Evolutionary conservation across 2,797 vertebrate genomes (phyloP), one percentile per base, ranked within the genome.

Genomic region (Poeciliopsis turneri): DNA sequence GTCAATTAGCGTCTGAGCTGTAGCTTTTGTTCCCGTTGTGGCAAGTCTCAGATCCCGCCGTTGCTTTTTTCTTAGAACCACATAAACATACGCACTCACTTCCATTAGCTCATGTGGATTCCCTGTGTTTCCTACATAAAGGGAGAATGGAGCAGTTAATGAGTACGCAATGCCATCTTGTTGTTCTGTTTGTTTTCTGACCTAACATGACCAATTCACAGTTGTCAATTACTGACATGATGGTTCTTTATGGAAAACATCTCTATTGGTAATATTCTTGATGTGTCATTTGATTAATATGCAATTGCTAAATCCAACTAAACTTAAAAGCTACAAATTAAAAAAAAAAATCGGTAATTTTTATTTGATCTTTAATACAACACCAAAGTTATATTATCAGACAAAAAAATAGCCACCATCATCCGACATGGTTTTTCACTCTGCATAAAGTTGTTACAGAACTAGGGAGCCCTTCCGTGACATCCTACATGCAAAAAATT

Each of bases 1-100:
- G 84, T 82, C 85, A 88, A 92, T 90, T 86, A 87, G 84, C 12
- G 28, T 72, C 55, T 68, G 80, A 81, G 79, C 69, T 82, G n/a
- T 61, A 57, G 70, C 30, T 78, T 83, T 66, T 74, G 61, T 78
- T 78, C 66, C 89, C 82, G 20, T 25, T 78, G 83, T 89, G 82
- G 80, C 76, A 25, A 74, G 61, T 76, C 82, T 91, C 87, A 87
- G 85, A 90, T 89, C 82, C 70, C 53, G 46, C 87, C 82, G 81
- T 86, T 70, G 75, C 51, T 41, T 47, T 85, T 86, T 55, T 82
- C 69, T 36, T 20, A 57, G 23, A 78, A 59, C 16, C 78, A 75
- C 41, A 74, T 9, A 80, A 23, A 84, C 79, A 83, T 61, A 82
- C n/a, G 16, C 70, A 72, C 73, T 68, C 74, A 82, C 85, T 80